phyloP scores from a whole-genome alignment of 2,888 invertebrate species.

The Pachycephus smyrnensis region DNA sequence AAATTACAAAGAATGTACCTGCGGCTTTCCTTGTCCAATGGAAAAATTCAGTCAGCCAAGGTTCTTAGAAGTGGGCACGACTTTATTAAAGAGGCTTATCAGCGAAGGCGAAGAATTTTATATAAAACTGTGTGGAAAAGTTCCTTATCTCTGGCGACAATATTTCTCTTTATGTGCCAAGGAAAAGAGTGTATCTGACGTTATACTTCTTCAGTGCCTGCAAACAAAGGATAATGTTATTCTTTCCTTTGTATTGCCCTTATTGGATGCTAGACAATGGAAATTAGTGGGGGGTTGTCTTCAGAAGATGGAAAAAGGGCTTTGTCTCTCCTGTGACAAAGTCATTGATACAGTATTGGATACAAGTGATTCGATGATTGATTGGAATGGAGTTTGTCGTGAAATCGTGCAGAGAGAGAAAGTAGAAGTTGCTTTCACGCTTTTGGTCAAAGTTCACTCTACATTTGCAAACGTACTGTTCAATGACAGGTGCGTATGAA shows the following conservation, averaged over 20 bases:
- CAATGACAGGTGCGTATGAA: constrained; percentile 65
- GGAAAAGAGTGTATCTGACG: constrained; percentile 66
- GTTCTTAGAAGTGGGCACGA: constrained; percentile 71
- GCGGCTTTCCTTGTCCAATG: constrained; percentile 73
- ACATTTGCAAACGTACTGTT: constrained; percentile 72
- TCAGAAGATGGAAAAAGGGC: constrained; percentile 70
- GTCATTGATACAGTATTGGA: constrained; percentile 56
- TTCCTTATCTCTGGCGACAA: constrained; percentile 76
- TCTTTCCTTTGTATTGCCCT: constrained; percentile 70
- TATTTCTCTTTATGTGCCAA: constrained; percentile 69
- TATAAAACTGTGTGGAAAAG: constrained; percentile 70
- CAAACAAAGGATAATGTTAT: constrained; percentile 73
- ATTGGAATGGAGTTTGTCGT: constrained; percentile 74
- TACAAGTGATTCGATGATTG: constrained; percentile 63
- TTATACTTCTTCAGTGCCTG: constrained; percentile 71
- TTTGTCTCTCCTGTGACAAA: constrained; percentile 75
- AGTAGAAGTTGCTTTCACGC: constrained; percentile 70
- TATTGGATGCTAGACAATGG: constrained; percentile 73
- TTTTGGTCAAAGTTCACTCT: constrained; percentile 71
- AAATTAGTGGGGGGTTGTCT: constrained; percentile 70
- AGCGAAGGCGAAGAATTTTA: constrained; percentile 67
- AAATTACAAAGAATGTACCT: constrained; percentile 70
- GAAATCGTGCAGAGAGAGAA: constrained; percentile 74
- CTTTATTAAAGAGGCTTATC: constrained; percentile 71
- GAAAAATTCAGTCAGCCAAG: constrained; percentile 66